These are phyloP conservation scores for Eulimnadia texana DNA, from an alignment of 1,140 invertebrate genomes.

Conservation along the genomic window DNA sequence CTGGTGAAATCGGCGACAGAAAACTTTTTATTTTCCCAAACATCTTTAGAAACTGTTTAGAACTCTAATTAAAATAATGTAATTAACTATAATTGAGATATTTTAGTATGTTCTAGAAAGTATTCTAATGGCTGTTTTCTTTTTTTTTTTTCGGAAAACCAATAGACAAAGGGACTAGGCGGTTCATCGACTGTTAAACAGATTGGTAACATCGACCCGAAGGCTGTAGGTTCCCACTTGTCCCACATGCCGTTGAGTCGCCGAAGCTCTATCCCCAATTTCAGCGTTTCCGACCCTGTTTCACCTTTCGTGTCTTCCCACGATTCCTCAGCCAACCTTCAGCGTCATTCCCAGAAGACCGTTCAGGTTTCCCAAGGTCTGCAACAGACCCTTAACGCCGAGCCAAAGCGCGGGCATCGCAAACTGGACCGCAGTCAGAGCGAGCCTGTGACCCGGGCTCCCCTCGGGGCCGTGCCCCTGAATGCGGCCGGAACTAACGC, in stretches of 20 bases:
- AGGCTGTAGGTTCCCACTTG: slow-evolving; percentile 5
- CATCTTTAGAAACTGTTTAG: too few relatives aligned
- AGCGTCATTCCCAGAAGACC: too few relatives aligned
- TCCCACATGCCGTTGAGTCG: slow-evolving; percentile 13
- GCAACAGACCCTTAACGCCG: neutral
- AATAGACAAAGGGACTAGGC: neutral
- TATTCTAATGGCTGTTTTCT: too few relatives aligned
- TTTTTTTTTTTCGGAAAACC: too few relatives aligned
- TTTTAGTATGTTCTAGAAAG: too few relatives aligned
- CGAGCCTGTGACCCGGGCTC: slow-evolving; percentile 43
- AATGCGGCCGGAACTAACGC: slow-evolving; percentile 34
- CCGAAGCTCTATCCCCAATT: slow-evolving; percentile 9
- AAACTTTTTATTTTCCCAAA: too few relatives aligned
- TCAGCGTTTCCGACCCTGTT: neutral
- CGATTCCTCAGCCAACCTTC: too few relatives aligned
- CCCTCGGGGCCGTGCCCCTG: neutral
- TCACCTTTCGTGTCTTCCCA: neutral
- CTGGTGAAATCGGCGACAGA: too few relatives aligned
- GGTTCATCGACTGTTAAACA: neutral
- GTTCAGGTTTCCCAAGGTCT: neutral
- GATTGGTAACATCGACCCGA: slow-evolving; percentile 14
- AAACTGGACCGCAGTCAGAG: slow-evolving; percentile 66
- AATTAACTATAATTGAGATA: too few relatives aligned
- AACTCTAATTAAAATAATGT: too few relatives aligned
- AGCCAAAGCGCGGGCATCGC: slow-evolving; percentile 36